Conservation (phyloP, 2,113 vertebrate genomes). For the Chauna torquata region DNA sequence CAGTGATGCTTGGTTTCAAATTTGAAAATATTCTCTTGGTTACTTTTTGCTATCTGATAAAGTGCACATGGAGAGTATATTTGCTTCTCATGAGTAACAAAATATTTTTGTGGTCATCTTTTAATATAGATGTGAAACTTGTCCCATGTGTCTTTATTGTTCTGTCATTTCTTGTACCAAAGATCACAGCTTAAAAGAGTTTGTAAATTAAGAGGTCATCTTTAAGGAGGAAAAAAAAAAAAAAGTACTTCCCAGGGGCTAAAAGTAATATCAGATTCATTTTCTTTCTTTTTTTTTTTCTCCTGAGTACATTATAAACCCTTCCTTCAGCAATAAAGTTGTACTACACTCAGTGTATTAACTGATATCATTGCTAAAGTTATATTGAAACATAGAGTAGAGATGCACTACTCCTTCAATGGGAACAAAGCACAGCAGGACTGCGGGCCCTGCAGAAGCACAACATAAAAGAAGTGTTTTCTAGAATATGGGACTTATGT, state of each 20-base stretch:
- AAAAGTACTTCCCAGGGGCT: neutral
- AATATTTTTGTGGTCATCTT: neutral
- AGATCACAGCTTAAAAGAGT: neutral
- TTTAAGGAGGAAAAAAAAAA: neutral
- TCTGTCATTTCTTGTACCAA: neutral
- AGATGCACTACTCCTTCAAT: neutral
- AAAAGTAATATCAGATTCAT: neutral
- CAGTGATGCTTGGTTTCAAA: neutral
- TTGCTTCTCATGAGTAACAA: neutral
- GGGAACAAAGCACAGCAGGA: neutral
- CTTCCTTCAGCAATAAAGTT: neutral
- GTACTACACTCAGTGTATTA: neutral
- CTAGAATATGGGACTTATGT: neutral
- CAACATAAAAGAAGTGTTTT: neutral
- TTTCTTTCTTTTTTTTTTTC: neutral
- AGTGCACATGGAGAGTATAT: neutral
- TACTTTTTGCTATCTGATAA: neutral
- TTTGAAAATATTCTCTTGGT: neutral
- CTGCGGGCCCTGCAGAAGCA: neutral
- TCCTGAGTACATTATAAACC: neutral
- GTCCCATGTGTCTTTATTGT: neutral
- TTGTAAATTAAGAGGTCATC: neutral
- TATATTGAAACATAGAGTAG: neutral
- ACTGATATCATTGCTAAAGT: neutral
- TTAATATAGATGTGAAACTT: neutral